A percentile compares a stretch with the other conserved stretches of the same genome.
These are phyloP conservation scores for Mohoua ochrocephala DNA, from an alignment of 2,113 vertebrate species.

Conservation along the genomic window DNA sequence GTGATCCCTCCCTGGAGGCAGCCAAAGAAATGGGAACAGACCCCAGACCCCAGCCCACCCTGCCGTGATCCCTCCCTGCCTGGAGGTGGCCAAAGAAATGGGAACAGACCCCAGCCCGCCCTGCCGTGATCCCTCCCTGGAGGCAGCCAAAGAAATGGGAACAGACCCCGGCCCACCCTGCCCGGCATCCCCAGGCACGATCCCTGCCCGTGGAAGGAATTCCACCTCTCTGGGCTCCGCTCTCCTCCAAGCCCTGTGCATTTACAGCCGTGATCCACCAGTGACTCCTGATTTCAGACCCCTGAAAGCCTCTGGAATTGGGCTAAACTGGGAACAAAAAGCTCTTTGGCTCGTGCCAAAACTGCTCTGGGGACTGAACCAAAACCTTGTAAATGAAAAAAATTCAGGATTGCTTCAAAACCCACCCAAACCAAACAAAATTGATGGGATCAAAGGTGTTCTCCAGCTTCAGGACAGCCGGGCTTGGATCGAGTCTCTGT, in stretches of 20 bases:
- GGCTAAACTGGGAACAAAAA: background rate
- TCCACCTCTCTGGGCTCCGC: background rate
- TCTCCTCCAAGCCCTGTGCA: background rate
- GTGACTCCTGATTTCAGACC: background rate
- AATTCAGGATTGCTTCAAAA: background rate
- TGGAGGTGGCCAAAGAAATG: too few relatives aligned
- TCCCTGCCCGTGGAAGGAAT: background rate
- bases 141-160: background rate
- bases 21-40: too few relatives aligned
- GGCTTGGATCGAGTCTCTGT: background rate
- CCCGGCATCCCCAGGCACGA: rapidly evolving
- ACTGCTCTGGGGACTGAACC: background rate
- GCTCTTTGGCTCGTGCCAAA: rapidly evolving
- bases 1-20: too few relatives aligned
- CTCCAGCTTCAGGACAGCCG: background rate
- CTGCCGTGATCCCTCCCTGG: background rate
- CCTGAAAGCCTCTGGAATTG: background rate
- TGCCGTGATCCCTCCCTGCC: too few relatives aligned
- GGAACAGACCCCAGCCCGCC: too few relatives aligned
- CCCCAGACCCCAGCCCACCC: too few relatives aligned
- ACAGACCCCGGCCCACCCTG: background rate
- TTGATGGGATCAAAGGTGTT: background rate
- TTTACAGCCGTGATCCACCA: background rate
- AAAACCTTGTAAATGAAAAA: rapidly evolving
- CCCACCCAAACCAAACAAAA: background rate